phyloP scores from a whole-genome alignment of 2,113 vertebrate species.

The Gavialis gangeticus region DNA sequence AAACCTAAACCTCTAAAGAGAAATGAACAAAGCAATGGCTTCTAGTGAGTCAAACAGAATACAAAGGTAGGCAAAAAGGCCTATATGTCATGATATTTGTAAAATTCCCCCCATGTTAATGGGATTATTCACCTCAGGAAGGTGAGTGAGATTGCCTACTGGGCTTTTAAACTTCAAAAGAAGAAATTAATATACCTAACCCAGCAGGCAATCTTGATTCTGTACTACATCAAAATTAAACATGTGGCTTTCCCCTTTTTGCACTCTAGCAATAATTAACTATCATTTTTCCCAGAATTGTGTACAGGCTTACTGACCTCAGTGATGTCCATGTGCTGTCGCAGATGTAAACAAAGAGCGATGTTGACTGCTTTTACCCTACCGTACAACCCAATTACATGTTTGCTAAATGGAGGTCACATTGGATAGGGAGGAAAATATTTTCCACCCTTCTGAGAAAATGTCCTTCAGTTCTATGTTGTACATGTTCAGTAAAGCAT shows the following conservation, averaged over 20 bases:
- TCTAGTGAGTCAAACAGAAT: neutral
- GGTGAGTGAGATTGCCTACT: neutral
- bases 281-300: constrained; percentile 62
- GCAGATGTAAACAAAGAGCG: constrained; percentile 47
- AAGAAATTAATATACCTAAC: no score
- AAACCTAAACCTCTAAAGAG: neutral
- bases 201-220: no score
- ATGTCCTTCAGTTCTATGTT: neutral
- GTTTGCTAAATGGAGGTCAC: constrained; percentile 46
- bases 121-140: neutral
- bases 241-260: constrained; percentile 12
- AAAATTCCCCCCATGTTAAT: neutral
- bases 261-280: constrained; percentile 72
- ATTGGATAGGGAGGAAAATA: neutral
- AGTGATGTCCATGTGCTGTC: constrained; percentile 41
- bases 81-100: neutral
- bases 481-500: constrained; percentile 22
- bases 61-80: neutral
- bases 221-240: constrained; percentile 21
- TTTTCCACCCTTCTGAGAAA: constrained; percentile 69
- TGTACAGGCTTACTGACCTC: constrained; percentile 69
- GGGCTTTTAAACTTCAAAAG: no score
- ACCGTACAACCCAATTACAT: neutral
- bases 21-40: neutral
- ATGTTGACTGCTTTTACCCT: constrained; percentile 27